phyloP scores from a whole-genome alignment of 1,140 invertebrate species.

The Sweltsa coloradensis region DNA sequence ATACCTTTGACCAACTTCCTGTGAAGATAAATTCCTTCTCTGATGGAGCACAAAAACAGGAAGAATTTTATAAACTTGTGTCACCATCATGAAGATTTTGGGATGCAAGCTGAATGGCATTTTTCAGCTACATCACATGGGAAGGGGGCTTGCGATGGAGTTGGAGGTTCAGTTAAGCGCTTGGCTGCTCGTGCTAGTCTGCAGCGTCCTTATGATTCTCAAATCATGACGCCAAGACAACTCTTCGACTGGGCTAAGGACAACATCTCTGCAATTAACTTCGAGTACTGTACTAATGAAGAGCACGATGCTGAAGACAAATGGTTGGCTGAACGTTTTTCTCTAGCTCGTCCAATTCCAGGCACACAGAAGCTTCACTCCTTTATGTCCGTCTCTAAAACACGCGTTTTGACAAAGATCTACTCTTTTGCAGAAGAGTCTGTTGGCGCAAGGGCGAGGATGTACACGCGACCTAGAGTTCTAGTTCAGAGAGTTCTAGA shows the following conservation, averaged over 20 bases:
- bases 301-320: background rate
- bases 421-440: too few relatives aligned
- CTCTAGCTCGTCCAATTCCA: background rate
- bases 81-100: slow-evolving; percentile 15
- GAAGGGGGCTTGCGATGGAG: too few relatives aligned
- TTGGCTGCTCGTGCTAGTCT: slow-evolving; percentile 18
- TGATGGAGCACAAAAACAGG: slow-evolving; percentile 22
- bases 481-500: too few relatives aligned
- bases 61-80: background rate
- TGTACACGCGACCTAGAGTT: too few relatives aligned
- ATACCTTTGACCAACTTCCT: slow-evolving; percentile 4
- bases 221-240: slow-evolving; percentile 12
- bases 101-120: slow-evolving; percentile 20
- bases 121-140: slow-evolving; percentile 21
- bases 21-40: slow-evolving; percentile 18
- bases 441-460: too few relatives aligned
- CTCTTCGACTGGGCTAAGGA: slow-evolving; percentile 11
- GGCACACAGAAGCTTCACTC: slow-evolving; percentile 3
- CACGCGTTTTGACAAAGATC: too few relatives aligned
- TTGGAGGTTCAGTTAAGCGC: slow-evolving; percentile 20
- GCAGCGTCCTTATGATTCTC: slow-evolving; percentile 12
- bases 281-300: background rate
- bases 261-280: background rate
- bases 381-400: too few relatives aligned
- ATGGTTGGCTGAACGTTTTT: background rate